These are phyloP conservation scores for Loxodonta africana DNA, from an alignment of 2,113 vertebrate genomes.

Conservation along the genomic window DNA sequence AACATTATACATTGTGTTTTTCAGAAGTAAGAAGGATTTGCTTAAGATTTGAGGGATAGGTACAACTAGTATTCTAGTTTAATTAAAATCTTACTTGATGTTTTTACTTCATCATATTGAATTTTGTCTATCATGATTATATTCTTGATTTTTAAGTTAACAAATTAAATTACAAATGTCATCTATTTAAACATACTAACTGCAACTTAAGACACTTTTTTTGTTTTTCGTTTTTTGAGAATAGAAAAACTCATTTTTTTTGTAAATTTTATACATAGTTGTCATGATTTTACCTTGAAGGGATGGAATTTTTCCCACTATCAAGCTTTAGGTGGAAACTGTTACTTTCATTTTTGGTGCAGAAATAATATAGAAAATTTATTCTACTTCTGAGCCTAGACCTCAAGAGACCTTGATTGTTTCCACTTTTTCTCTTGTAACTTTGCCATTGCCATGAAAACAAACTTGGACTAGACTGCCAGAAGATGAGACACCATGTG, in stretches of 20 bases:
- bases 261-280: neutral
- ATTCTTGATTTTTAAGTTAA: conserved; percentile 29
- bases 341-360: neutral
- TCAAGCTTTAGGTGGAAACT: neutral
- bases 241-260: neutral
- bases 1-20: neutral
- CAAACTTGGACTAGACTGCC: neutral
- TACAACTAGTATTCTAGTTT: neutral
- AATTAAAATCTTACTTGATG: neutral
- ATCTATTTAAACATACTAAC: neutral
- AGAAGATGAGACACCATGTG: neutral
- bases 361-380: conserved; percentile 13
- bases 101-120: neutral
- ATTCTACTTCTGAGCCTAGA: neutral
- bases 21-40: neutral
- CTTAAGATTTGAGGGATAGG: neutral
- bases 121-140: neutral
- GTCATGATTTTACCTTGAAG: conserved; percentile 21
- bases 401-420: neutral
- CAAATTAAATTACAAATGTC: neutral
- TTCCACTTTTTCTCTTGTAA: neutral
- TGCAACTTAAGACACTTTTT: neutral
- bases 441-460: neutral
- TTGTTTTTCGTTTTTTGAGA: neutral
- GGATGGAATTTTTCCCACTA: neutral